Conservation (phyloP, 2,797 vertebrate genomes). For the Cynodonichthys magdalenae region DNA sequence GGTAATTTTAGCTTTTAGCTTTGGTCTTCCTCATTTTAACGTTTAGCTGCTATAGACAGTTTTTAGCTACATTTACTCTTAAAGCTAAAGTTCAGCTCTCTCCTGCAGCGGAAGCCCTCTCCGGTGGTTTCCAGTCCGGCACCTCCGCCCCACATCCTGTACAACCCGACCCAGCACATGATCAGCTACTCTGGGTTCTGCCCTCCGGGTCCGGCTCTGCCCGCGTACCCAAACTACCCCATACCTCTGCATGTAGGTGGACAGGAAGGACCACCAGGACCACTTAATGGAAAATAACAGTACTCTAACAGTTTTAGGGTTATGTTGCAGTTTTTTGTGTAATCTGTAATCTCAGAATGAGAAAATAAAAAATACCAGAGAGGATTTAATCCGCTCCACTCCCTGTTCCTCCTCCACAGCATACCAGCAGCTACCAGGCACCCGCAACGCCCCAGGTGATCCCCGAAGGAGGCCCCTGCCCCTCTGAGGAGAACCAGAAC, state of each 20-base stretch:
- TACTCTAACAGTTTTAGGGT: no score
- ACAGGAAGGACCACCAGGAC: not conserved
- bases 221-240: slow-evolving; percentile 88
- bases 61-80: no score
- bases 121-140: slow-evolving; percentile 76
- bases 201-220: slow-evolving; percentile 79
- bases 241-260: slow-evolving; percentile 85
- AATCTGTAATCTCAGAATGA: no score
- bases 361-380: slow-evolving; percentile 9
- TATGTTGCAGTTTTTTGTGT: no score
- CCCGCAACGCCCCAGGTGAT: slow-evolving; percentile 77
- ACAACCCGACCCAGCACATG: slow-evolving; percentile 91
- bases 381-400: slow-evolving; percentile 8
- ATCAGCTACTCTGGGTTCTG: slow-evolving; percentile 87
- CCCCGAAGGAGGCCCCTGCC: slow-evolving; percentile 57
- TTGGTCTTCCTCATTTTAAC: no score
- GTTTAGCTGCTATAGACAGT: no score
- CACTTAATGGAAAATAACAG: not conserved
- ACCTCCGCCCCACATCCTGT: slow-evolving; percentile 88
- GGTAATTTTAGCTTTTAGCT: no score
- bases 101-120: slow-evolving; percentile 80
- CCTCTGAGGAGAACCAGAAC: slow-evolving; percentile 72
- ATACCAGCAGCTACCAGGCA: slow-evolving; percentile 78
- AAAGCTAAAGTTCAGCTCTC: slow-evolving; percentile 4
- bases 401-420: slow-evolving; percentile 74